These are phyloP conservation scores for Orthosia gracilis DNA, from an alignment of 2,888 invertebrate genomes.

Conservation along the genomic window DNA sequence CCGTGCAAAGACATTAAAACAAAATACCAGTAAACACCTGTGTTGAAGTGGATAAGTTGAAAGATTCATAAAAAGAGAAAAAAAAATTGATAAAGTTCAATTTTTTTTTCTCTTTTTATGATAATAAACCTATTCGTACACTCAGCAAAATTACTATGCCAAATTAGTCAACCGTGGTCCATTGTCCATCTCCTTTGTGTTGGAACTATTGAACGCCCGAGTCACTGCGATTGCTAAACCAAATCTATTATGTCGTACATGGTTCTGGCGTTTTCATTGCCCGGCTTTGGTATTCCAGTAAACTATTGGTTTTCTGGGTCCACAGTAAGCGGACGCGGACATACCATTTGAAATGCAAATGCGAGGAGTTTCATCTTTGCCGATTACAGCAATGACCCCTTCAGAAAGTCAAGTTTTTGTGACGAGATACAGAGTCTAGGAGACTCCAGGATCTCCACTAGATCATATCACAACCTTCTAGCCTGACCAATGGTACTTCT, in stretches of 20 bases:
- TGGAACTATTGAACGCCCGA: constrained; percentile 13
- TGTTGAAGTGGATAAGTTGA: too few relatives aligned
- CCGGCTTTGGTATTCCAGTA: background rate
- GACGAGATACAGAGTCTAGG: background rate
- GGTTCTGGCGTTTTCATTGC: constrained; percentile 25
- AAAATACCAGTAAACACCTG: too few relatives aligned
- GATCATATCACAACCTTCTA: background rate
- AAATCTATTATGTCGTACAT: constrained; percentile 32
- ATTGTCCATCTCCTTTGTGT: constrained; percentile 37
- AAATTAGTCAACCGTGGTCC: background rate
- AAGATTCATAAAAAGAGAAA: too few relatives aligned
- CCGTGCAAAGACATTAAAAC: too few relatives aligned
- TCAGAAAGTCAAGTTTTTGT: background rate
- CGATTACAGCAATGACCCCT: background rate
- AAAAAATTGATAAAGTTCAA: too few relatives aligned
- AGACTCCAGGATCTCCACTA: background rate
- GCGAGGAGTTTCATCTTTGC: background rate
- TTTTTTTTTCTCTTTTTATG: too few relatives aligned
- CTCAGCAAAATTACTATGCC: background rate
- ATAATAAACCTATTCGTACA: background rate
- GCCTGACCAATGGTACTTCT: background rate
- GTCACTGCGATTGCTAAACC: constrained; percentile 19
- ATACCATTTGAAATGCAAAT: background rate
- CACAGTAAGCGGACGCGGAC: background rate
- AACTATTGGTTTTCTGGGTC: constrained; percentile 12